Conservation (phyloP, 2,113 vertebrate genomes). For the Elaphurus davidianus region DNA sequence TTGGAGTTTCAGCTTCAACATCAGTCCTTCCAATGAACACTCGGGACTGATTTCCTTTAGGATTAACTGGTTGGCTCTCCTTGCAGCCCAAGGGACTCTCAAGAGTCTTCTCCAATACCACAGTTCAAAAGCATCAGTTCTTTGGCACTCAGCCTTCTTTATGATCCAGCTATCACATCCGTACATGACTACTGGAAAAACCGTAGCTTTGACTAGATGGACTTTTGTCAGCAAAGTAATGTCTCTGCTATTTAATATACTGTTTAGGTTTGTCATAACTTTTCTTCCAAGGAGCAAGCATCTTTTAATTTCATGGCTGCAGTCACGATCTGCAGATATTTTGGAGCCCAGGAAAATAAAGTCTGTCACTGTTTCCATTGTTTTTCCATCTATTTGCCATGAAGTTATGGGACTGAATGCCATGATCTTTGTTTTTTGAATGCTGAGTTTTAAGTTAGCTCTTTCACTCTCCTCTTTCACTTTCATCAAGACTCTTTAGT, state of each 20-base stretch:
- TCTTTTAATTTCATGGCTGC: not conserved
- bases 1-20: not conserved
- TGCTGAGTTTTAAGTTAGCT: not conserved
- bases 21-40: not conserved
- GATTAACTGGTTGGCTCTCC: not conserved
- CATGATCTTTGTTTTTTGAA: not conserved
- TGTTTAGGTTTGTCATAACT: not conserved
- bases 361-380: not conserved
- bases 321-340: not conserved
- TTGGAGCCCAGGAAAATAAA: not conserved
- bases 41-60: not conserved
- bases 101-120: not conserved
- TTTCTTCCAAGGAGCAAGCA: not conserved
- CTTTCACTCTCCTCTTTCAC: not conserved
- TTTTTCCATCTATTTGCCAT: not conserved
- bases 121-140: not conserved
- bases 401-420: not conserved
- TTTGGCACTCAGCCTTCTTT: not conserved
- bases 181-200: not conserved
- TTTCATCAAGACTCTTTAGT: not conserved
- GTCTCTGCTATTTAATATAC: not conserved
- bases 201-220: not conserved
- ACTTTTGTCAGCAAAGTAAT: not conserved
- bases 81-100: not conserved
- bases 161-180: not conserved